Base-by-base conservation (phyloP, 37 sponge, comb jelly and placozoan genomes). In the Axinella damicornis region DNA sequence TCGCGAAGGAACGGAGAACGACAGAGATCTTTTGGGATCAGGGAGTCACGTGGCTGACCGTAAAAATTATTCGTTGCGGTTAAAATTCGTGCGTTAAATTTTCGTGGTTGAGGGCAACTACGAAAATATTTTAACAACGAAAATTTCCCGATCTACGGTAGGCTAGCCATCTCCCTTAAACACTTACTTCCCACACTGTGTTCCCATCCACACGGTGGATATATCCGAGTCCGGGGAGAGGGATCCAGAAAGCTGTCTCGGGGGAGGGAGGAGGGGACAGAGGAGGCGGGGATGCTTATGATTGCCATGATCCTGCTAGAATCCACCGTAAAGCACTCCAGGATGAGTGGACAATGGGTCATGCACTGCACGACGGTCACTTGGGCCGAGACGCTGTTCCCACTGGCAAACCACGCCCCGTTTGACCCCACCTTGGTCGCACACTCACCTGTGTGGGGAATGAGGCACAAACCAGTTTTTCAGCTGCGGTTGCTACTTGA, bases 331-430 rank as follows among this genome's bases (percentile, higher is more conserved):
- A 86, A 86, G 71, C 69, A 71, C 57, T 89, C 83, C 34, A 89
- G 73, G 22, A 89, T 32, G 22, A 89, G 32, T 13, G 89, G 89
- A n/a, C 56, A 21, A 17, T 77, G 80, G 30, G 80, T 80, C 28
- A 82, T 40, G 69, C 86, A 85, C 69, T 85, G 81, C 13, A 93
- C 56, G 18, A 93, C 70, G 37, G 86, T 57, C 22, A 93, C 69
- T 53, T 82, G 62, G 28, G 86, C 85, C 6, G 63, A 58, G 22
- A 18, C 1, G 0, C 11, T 30, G 52, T 56, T 41, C 22, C 93
- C 89, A 53, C 82, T 78, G 24, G 89, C 93, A 15, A 93, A 41
- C 93, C 93, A 93, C n/a, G 85, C 90, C 0, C 21, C 67, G 77
- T 88, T 88, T 53, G 6, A 27, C 0, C 86, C 89, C 6, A 84